Base-by-base conservation (phyloP, 2,888 invertebrate species). In the Choristoneura rosaceana region DNA sequence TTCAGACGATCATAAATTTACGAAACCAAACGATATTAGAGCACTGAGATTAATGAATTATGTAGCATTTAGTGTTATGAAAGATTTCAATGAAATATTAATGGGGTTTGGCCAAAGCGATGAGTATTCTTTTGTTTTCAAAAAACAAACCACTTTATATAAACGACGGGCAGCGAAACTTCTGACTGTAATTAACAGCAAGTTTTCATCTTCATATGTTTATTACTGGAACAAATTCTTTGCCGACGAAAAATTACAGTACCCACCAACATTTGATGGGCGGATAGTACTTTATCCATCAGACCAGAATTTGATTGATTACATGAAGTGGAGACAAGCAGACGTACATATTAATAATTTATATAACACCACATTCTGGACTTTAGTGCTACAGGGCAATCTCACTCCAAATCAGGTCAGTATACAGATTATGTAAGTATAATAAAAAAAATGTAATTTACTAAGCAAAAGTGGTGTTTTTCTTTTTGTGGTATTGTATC, bases 351-450 rank as follows among this genome's bases (percentile, higher is more conserved):
- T 99, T 17, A 99, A 99, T 89, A 99, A 99, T 94, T 95, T 99
- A 75, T 99, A 99, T 83, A 99, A 99, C 85, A 99, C 99, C 4
- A 96, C 97, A 75, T 99, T 99, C 93, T 99, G 99, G 99, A 96
- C 96, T 80, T 94, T 99, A 69, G 96, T 99, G 4, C 94, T 96
- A 71, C 95, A 96, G 85, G 96, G 96, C 69, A 96, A 97, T 9
- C 87, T 98, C 71, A 96, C 95, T 25, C 96, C 97, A 78, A 90
- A 92, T 74, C 95, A 98, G 94, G 97, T 96, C 64, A 52, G 25
- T 58, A 43, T 58, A 41, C n/a, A n/a, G 4, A 47, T 43, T 43
- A 43, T 43, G 43, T 12, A 4, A 4, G 43, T 43, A 43, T 4
- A 43, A 12, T 43, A 3, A 12, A 12, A 43, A 12, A 10, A 43